Conservation (phyloP, 2,797 vertebrate genomes). For the Tadarida brasiliensis region DNA sequence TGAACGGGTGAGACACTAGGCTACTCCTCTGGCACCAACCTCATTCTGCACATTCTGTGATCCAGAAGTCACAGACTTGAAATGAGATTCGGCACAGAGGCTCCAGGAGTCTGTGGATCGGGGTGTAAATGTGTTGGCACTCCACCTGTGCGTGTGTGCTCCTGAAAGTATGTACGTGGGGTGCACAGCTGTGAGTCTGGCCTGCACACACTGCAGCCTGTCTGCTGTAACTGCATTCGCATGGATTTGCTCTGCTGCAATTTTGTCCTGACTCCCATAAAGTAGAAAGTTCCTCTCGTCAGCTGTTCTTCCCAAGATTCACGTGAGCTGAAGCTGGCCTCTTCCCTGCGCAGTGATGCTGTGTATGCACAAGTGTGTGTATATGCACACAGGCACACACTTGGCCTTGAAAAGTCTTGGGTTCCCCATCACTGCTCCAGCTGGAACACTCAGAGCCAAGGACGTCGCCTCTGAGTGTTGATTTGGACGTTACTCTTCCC, state of each 20-base stretch:
- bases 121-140: background rate
- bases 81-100: background rate
- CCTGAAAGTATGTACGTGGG: background rate
- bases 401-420: background rate
- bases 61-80: background rate
- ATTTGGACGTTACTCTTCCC: background rate
- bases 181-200: background rate
- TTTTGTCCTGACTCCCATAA: background rate
- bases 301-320: background rate
- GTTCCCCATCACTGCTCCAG: background rate
- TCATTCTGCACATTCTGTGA: background rate
- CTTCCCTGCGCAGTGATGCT: background rate
- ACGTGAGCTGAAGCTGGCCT: background rate
- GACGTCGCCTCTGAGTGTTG: background rate
- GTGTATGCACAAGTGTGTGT: accelerated
- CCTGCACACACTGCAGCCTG: background rate
- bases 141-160: background rate
- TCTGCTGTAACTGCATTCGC: background rate
- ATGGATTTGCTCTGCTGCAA: background rate
- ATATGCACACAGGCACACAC: background rate
- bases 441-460: background rate
- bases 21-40: background rate
- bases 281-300: background rate
- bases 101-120: background rate
- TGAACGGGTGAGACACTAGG: background rate